A percentile compares a stretch with the other conserved stretches of the same genome.
Evolutionary conservation across 1,140 invertebrate genomes (phyloP).

Genomic region (Himalopsyche phryganea): DNA sequence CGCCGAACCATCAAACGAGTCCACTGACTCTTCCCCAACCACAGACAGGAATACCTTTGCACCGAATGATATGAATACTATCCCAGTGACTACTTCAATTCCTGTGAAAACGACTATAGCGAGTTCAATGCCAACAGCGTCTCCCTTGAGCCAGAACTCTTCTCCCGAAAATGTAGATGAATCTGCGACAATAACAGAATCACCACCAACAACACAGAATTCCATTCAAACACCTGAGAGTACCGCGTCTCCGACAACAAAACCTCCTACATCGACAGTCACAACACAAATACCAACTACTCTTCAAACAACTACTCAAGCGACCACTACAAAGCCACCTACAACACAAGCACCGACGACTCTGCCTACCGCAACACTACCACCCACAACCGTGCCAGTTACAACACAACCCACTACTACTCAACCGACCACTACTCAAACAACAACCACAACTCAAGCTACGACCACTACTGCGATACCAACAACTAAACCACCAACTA

Average conservation of each 20-base stretch:
- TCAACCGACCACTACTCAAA: constrained; percentile 18
- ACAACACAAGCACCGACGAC: constrained; percentile 33
- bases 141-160: too few species aligned
- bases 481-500: constrained; percentile 24
- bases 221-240: constrained; percentile 11
- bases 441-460: constrained; percentile 31
- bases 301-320: constrained; percentile 2
- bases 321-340: constrained; percentile 35
- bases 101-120: too few species aligned
- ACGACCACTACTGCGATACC: constrained; percentile 30
- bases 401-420: background rate
- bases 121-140: too few species aligned
- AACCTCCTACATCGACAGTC: constrained; percentile 30
- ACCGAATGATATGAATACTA: constrained; percentile 14
- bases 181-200: constrained; percentile 3
- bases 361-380: constrained; percentile 10
- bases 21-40: constrained; percentile 33
- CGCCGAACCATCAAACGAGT: background rate
- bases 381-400: constrained; percentile 4
- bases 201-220: background rate
- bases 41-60: constrained; percentile 29
- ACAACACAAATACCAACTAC: constrained; percentile 33
- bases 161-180: background rate
- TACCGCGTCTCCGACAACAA: constrained; percentile 35
- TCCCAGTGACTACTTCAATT: background rate